phyloP scores from a whole-genome alignment of 2,797 vertebrate species.

The Rhinella marina region DNA sequence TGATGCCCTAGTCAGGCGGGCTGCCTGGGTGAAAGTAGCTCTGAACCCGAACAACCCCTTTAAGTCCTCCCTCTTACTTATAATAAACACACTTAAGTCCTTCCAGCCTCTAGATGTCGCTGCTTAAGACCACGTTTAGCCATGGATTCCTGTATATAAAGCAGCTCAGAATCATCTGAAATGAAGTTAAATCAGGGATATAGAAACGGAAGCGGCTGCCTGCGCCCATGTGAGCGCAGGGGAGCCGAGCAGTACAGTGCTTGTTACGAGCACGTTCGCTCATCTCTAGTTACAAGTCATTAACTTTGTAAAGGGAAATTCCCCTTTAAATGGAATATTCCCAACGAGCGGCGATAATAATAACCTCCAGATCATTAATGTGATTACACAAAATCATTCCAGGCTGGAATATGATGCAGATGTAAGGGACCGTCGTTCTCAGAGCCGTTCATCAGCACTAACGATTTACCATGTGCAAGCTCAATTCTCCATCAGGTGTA shows the following conservation, averaged over 20 bases:
- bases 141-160: background rate
- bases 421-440: background rate
- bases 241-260: no score
- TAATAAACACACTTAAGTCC: no score
- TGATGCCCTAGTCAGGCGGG: no score
- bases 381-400: background rate
- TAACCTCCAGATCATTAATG: background rate
- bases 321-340: background rate
- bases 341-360: background rate
- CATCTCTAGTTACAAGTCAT: background rate
- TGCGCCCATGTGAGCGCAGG: no score
- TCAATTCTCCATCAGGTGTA: background rate
- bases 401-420: background rate
- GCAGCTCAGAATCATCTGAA: background rate
- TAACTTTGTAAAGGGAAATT: background rate
- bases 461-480: background rate
- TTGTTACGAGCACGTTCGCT: no score
- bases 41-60: no score
- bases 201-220: no score
- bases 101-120: background rate
- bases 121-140: background rate
- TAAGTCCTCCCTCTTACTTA: no score
- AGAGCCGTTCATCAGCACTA: background rate
- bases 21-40: no score
- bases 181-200: background rate